Evolutionary conservation across 2,888 invertebrate species (phyloP).

Genomic region (Choreutis nemorana): DNA sequence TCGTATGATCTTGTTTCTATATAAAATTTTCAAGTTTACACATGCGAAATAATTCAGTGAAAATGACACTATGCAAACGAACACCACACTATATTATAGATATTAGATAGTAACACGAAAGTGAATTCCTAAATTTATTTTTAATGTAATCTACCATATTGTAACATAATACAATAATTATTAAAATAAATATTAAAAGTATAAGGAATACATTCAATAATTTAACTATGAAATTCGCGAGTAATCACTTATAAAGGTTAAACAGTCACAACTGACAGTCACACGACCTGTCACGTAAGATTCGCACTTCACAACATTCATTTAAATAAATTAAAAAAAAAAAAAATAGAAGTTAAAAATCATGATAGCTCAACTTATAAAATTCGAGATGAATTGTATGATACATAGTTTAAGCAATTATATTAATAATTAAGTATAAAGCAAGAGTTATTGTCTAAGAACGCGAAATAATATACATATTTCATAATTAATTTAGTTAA

Average conservation of each 20-base stretch:
- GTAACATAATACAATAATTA: constrained; percentile 50
- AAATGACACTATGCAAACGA: constrained; percentile 55
- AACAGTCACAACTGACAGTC: no score
- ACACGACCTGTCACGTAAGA: no score
- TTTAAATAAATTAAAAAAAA: no score
- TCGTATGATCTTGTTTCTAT: no score
- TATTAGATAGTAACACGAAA: constrained; percentile 37
- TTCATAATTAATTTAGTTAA: constrained; percentile 23
- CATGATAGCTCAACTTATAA: constrained; percentile 56
- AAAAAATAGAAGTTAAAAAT: no score
- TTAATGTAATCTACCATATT: constrained; percentile 33
- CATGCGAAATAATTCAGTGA: constrained; percentile 28
- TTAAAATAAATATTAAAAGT: no score
- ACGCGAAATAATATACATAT: constrained; percentile 38
- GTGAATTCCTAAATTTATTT: constrained; percentile 49
- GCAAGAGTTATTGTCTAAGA: constrained; percentile 17
- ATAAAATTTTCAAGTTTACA: no score
- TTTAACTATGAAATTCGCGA: no score
- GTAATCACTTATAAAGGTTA: no score
- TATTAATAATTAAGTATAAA: constrained; percentile 20
- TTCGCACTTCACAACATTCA: no score
- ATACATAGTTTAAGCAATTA: constrained; percentile 41
- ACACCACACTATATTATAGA: constrained; percentile 59
- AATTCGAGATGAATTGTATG: constrained; percentile 40
- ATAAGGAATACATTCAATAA: no score